phyloP scores from a whole-genome alignment of 2,113 vertebrate genomes.

The Rana temporaria region DNA sequence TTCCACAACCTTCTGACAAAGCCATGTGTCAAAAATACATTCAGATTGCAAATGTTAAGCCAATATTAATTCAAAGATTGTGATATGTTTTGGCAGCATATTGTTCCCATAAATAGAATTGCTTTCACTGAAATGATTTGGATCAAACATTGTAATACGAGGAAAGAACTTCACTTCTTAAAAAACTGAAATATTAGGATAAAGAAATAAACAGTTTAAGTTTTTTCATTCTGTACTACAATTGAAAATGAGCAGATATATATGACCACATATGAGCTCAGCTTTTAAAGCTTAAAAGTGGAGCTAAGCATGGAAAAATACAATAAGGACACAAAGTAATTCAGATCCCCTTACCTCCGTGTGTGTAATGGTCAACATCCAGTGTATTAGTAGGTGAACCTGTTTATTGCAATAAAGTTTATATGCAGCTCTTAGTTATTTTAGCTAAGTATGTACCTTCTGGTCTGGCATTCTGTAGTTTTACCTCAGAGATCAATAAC shows the following conservation, averaged over 20 bases:
- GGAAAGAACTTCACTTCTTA: slow-evolving; percentile 6
- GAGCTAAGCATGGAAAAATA: too few relatives aligned
- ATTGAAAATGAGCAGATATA: background rate
- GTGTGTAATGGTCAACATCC: too few relatives aligned
- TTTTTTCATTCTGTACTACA: background rate
- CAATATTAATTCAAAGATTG: slow-evolving; percentile 44
- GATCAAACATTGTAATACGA: background rate
- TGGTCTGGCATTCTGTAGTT: too few relatives aligned
- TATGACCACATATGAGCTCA: background rate
- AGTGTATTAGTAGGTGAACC: too few relatives aligned
- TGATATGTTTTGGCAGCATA: slow-evolving; percentile 43
- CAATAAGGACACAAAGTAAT: too few relatives aligned
- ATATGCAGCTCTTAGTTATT: too few relatives aligned
- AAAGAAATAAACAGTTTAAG: background rate
- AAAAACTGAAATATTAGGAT: background rate
- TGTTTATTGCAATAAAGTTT: too few relatives aligned
- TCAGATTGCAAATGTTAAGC: slow-evolving; percentile 29
- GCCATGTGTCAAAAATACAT: slow-evolving; percentile 19
- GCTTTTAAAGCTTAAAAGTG: background rate
- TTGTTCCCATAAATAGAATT: slow-evolving; percentile 44
- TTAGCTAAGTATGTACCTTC: too few relatives aligned
- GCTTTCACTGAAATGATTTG: slow-evolving; percentile 37
- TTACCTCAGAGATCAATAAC: too few relatives aligned
- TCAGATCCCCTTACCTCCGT: too few relatives aligned
- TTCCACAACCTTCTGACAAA: slow-evolving; percentile 51